Percentiles rank a stretch among this genome's conserved stretches.
These are phyloP conservation scores for Drosophila sproati DNA, from an alignment of 1,140 invertebrate species.

Conservation along the genomic window DNA sequence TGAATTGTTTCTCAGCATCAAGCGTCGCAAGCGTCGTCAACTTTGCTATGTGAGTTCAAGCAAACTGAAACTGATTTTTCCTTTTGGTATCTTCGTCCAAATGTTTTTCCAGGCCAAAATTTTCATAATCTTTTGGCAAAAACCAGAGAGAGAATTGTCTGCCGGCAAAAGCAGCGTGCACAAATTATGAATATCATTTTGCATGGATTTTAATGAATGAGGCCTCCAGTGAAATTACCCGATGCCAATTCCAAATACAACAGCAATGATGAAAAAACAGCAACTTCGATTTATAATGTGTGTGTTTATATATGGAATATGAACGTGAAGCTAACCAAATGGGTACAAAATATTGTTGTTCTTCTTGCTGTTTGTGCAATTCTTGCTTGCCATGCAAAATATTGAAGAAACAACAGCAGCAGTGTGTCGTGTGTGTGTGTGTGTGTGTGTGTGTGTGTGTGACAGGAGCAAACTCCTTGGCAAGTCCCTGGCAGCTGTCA, in stretches of 20 bases:
- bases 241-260: conserved; percentile 26
- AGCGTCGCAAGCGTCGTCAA: not conserved
- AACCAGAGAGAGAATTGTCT: conserved; percentile 49
- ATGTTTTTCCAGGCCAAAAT: conserved; percentile 77
- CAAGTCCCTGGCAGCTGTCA: conserved; percentile 66
- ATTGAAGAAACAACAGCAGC: not conserved
- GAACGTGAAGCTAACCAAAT: conserved; percentile 32
- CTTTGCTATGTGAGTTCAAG: conserved; percentile 28
- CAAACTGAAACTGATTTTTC: conserved; percentile 49
- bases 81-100: conserved; percentile 18
- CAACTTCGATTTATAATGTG: conserved; percentile 28
- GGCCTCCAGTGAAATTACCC: conserved; percentile 32
- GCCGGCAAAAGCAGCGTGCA: conserved; percentile 23
- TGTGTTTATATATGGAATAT: conserved; percentile 30
- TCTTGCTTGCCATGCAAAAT: conserved; percentile 10
- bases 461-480: conserved; percentile 60
- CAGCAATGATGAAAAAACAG: not conserved
- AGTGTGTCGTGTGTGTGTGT: conserved; percentile 3
- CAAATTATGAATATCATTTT: conserved; percentile 79
- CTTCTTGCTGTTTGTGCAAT: conserved; percentile 1
- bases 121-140: conserved; percentile 83
- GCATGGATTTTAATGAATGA: conserved; percentile 64
- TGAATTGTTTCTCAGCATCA: conserved; percentile 25
- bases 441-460: conserved; percentile 45
- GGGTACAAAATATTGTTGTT: conserved; percentile 15